Conservation (phyloP, 2,888 invertebrate species). For the Dascillus cervinus region DNA sequence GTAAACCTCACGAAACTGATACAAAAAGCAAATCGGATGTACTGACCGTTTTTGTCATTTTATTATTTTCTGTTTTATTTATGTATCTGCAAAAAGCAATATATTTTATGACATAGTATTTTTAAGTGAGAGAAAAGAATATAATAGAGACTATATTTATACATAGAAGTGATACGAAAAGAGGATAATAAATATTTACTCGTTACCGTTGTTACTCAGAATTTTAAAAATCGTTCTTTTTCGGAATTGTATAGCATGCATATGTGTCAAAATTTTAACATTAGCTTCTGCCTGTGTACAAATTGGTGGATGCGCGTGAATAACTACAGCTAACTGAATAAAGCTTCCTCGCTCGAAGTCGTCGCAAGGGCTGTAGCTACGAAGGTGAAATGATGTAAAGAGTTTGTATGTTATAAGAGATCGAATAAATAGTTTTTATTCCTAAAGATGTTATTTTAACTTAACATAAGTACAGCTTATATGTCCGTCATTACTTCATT, state of each 20-base stretch:
- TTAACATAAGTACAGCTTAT: too few species aligned
- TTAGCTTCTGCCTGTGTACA: not conserved
- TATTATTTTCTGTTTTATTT: slow-evolving; percentile 28
- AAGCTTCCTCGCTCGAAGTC: too few species aligned
- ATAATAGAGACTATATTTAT: slow-evolving; percentile 11
- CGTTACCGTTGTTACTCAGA: slow-evolving; percentile 10
- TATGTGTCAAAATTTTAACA: slow-evolving; percentile 13
- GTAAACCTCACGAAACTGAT: too few species aligned
- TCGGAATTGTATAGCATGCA: too few species aligned
- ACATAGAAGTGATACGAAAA: slow-evolving; percentile 7
- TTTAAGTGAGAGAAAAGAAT: slow-evolving; percentile 10
- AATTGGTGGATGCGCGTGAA: too few species aligned
- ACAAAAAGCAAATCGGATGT: slow-evolving; percentile 23
- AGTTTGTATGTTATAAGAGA: slow-evolving; percentile 12
- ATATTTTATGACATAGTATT: slow-evolving; percentile 28
- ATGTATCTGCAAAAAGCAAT: slow-evolving; percentile 31
- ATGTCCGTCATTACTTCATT: too few species aligned
- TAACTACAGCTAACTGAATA: too few species aligned
- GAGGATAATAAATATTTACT: too few species aligned
- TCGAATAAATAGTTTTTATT: slow-evolving; percentile 12
- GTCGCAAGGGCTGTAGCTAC: too few species aligned
- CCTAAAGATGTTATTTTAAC: slow-evolving; percentile 1
- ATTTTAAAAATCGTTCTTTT: too few species aligned
- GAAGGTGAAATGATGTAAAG: slow-evolving; percentile 6
- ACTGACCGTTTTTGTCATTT: slow-evolving; percentile 25